Evolutionary conservation across 2,888 invertebrate species (phyloP).

Genomic region (Scaptomyza polygonia): DNA sequence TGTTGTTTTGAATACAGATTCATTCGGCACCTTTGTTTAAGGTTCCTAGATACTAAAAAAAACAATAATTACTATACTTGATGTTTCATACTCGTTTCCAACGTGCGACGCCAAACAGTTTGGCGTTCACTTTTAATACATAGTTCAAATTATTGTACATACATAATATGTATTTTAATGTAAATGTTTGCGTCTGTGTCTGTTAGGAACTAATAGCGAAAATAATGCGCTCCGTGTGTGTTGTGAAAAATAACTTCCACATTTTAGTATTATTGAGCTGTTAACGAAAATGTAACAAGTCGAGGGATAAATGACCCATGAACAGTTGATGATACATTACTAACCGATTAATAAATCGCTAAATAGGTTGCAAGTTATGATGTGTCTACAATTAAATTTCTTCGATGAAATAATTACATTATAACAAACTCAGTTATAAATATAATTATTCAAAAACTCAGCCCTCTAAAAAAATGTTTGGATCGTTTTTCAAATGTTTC

Average conservation of each 20-base stretch:
- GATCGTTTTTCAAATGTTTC: conserved; percentile 1
- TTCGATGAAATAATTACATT: background rate
- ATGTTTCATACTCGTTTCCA: conserved; percentile 48
- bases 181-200: conserved; percentile 53
- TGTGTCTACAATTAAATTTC: background rate
- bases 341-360: conserved; percentile 17
- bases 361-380: conserved; percentile 1
- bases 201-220: conserved; percentile 75
- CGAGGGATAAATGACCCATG: conserved; percentile 1
- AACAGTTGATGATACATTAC: conserved; percentile 5
- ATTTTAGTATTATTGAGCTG: conserved; percentile 36
- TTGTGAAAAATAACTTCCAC: conserved; percentile 27
- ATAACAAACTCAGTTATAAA: background rate
- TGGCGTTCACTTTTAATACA: conserved; percentile 33
- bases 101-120: conserved; percentile 30
- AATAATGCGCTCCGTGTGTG: conserved; percentile 62
- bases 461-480: background rate
- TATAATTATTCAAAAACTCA: background rate
- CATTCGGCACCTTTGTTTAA: conserved; percentile 42
- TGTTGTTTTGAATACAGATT: conserved; percentile 56
- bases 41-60: conserved; percentile 62
- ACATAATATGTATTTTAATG: conserved; percentile 42
- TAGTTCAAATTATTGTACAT: conserved; percentile 46
- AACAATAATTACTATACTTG: conserved; percentile 55
- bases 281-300: conserved; percentile 31